phyloP scores from a whole-genome alignment of 1,140 invertebrate genomes.

The Drosophila eugracilis region DNA sequence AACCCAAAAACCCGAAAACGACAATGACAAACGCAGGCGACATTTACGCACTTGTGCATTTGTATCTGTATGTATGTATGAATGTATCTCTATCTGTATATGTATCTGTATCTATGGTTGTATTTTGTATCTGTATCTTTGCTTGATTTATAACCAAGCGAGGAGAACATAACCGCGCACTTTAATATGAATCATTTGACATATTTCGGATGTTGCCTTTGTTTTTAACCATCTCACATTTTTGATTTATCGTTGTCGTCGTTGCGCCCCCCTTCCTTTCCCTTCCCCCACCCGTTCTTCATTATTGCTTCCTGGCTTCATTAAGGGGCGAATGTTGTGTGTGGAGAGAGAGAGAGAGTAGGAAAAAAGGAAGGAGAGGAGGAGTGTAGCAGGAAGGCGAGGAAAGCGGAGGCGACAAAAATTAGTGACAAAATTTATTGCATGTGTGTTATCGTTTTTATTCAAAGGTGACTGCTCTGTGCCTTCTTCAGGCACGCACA shows the following conservation, averaged over 20 bases:
- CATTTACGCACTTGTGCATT: slow-evolving; percentile 39
- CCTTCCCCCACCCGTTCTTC: too few species aligned
- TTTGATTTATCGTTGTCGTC: slow-evolving; percentile 63
- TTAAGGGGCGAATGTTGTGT: too few species aligned
- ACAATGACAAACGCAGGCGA: slow-evolving; percentile 47
- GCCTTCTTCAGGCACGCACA: slow-evolving; percentile 20
- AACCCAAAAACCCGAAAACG: slow-evolving; percentile 16
- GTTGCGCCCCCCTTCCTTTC: too few species aligned
- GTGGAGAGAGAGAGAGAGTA: too few species aligned
- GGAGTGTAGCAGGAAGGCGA: slow-evolving; percentile 15
- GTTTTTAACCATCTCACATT: slow-evolving; percentile 60
- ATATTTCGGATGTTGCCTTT: slow-evolving; percentile 66
- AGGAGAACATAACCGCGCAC: slow-evolving; percentile 59
- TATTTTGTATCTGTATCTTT: slow-evolving; percentile 23
- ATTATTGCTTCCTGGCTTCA: slow-evolving; percentile 49
- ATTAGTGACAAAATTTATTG: slow-evolving; percentile 77
- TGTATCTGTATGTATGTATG: slow-evolving; percentile 1
- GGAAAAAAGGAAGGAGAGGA: background rate
- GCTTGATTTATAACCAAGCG: slow-evolving; percentile 65
- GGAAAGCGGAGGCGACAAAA: slow-evolving; percentile 65
- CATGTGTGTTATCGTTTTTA: slow-evolving; percentile 48
- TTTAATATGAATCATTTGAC: slow-evolving; percentile 81
- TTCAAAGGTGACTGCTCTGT: slow-evolving; percentile 17
- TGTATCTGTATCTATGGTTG: slow-evolving; percentile 38
- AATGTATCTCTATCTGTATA: slow-evolving; percentile 3